Percentiles rank a stretch among this genome's conserved stretches.
Conservation (phyloP, 2,113 vertebrate species). For the Scophthalmus maximus region DNA sequence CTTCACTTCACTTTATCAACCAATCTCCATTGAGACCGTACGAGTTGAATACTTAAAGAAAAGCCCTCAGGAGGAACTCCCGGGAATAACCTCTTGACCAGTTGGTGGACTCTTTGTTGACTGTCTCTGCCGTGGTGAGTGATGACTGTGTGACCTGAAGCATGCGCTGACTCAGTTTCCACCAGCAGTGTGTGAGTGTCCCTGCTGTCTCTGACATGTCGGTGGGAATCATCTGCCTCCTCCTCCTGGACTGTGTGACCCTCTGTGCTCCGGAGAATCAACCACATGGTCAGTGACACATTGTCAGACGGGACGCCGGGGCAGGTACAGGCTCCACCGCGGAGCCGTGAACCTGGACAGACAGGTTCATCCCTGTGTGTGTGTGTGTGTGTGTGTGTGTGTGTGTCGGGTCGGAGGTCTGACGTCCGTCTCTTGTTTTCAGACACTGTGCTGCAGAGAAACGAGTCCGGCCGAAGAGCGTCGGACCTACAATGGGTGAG, state of each 20-base stretch:
- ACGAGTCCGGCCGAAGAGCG: constrained; percentile 58
- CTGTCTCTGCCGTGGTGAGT: constrained; percentile 28
- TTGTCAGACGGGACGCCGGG: not conserved
- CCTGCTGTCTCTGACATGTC: constrained; percentile 42
- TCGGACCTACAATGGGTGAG: constrained; percentile 72
- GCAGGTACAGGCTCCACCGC: not conserved
- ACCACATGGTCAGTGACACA: not conserved
- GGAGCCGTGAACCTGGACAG: not conserved
- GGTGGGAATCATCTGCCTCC: constrained; percentile 15
- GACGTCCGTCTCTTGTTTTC: constrained; percentile 53
- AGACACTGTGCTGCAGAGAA: constrained; percentile 71
- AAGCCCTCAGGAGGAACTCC: not conserved
- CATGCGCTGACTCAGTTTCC: constrained; percentile 69
- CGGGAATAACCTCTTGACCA: not conserved
- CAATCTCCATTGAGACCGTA: too few species aligned
- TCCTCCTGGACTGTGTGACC: constrained; percentile 20
- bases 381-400: constrained; percentile 7
- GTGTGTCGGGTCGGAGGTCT: constrained; percentile 23
- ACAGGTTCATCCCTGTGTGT: not conserved
- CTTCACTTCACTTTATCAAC: too few species aligned
- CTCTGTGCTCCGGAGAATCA: not conserved
- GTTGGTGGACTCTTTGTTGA: constrained; percentile 52
- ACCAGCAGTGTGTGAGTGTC: constrained; percentile 56
- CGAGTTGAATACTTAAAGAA: too few species aligned
- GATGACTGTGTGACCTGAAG: constrained; percentile 62